phyloP scores from a whole-genome alignment of 2,888 invertebrate species.

The Drosophila heteroneura region DNA sequence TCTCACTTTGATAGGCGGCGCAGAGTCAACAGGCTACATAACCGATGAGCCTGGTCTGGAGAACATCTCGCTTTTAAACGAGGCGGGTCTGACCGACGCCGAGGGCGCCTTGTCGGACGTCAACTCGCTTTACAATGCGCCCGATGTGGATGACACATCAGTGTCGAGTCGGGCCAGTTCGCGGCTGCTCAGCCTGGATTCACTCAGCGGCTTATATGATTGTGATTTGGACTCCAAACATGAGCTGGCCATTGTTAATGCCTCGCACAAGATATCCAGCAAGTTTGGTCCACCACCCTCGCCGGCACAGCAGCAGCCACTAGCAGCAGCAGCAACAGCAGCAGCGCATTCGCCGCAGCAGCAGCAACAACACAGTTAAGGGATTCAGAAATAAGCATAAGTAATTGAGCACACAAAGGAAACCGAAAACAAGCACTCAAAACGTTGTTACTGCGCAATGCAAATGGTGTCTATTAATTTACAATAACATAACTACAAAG shows the following conservation, averaged over 20 bases:
- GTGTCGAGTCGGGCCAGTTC: slow-evolving; percentile 94
- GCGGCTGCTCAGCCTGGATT: slow-evolving; percentile 92
- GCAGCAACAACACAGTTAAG: slow-evolving; percentile 43
- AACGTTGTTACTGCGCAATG: slow-evolving; percentile 67
- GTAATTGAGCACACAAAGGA: slow-evolving; percentile 22
- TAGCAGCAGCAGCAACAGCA: slow-evolving; percentile 37
- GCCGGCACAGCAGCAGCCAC: slow-evolving; percentile 57
- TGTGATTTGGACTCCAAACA: slow-evolving; percentile 87
- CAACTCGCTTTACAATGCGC: slow-evolving; percentile 92
- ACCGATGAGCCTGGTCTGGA: slow-evolving; percentile 94
- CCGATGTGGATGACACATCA: slow-evolving; percentile 90
- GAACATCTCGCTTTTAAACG: slow-evolving; percentile 93
- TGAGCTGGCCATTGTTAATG: slow-evolving; percentile 86
- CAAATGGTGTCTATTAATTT: slow-evolving; percentile 74
- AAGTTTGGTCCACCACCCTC: slow-evolving; percentile 84
- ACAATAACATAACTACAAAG: slow-evolving; percentile 29
- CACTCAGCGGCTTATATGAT: slow-evolving; percentile 92
- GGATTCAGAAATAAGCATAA: slow-evolving; percentile 15
- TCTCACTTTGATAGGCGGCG: slow-evolving; percentile 84
- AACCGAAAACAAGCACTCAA: slow-evolving; percentile 41
- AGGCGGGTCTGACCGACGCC: slow-evolving; percentile 94
- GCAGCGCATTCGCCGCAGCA: slow-evolving; percentile 40
- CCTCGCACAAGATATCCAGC: slow-evolving; percentile 85
- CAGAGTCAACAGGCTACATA: slow-evolving; percentile 93
- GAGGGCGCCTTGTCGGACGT: slow-evolving; percentile 95